phyloP scores from a whole-genome alignment of 1,140 invertebrate species.

The Orussus abietinus region DNA sequence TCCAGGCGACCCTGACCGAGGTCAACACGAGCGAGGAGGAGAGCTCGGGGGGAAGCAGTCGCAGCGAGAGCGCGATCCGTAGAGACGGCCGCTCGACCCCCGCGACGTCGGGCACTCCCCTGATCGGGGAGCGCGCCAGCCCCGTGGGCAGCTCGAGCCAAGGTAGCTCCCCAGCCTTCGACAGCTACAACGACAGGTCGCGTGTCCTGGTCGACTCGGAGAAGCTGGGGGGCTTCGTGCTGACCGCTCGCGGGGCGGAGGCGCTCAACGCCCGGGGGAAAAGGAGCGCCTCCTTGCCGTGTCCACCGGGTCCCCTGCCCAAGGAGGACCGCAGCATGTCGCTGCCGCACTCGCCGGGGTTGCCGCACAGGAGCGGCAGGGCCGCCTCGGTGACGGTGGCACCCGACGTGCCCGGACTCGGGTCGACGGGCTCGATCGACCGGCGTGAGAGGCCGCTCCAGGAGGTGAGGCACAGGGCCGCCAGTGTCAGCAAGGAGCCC shows the following conservation, averaged over 20 bases:
- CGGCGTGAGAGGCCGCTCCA: neutral
- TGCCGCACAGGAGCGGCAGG: constrained; percentile 33
- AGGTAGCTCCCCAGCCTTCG: constrained; percentile 41
- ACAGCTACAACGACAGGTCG: constrained; percentile 38
- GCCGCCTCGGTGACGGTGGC: constrained; percentile 24
- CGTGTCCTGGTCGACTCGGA: constrained; percentile 44
- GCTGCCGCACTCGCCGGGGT: constrained; percentile 40
- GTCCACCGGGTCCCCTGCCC: constrained; percentile 25
- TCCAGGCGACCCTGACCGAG: constrained; percentile 41
- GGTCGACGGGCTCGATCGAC: constrained; percentile 20
- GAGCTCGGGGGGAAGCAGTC: constrained; percentile 38
- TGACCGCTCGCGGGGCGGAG: constrained; percentile 10
- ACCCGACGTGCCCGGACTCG: constrained; percentile 23
- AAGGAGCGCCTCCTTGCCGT: constrained; percentile 43
- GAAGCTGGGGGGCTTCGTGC: constrained; percentile 35
- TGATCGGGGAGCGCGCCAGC: constrained; percentile 28
- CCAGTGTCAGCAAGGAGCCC: constrained; percentile 25
- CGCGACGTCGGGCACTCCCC: constrained; percentile 11
- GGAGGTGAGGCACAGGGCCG: constrained; percentile 22
- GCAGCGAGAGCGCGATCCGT: constrained; percentile 40
- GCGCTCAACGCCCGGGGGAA: constrained; percentile 32
- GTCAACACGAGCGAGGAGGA: constrained; percentile 48
- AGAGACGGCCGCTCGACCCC: constrained; percentile 41
- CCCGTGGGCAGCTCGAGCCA: constrained; percentile 26
- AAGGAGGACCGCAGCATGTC: constrained; percentile 49